Conservation (phyloP, 64 coral and sea anemone genomes). For the Cladopsammia gracilis region DNA sequence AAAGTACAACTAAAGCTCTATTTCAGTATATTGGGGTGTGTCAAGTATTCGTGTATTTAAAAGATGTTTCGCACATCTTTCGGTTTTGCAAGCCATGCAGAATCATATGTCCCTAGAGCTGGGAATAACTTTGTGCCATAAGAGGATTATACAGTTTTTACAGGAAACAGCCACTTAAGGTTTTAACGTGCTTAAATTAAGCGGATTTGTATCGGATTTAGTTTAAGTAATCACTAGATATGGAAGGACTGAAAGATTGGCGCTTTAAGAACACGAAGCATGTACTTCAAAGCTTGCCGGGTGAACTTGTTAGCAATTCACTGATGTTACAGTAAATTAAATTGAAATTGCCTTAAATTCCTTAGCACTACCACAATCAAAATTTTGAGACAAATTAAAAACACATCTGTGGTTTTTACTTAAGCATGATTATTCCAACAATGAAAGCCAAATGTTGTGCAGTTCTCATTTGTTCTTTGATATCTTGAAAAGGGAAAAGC, state of each 20-base stretch:
- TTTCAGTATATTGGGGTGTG: not conserved
- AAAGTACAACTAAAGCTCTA: too few species aligned
- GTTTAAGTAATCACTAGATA: constrained; percentile 1
- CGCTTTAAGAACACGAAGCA: not conserved
- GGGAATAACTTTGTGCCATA: not conserved
- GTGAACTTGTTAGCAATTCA: not conserved
- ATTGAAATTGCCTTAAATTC: too few species aligned
- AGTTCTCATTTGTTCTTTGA: not conserved
- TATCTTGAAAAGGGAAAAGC: too few species aligned
- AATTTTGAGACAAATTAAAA: too few species aligned
- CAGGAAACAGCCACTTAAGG: constrained; percentile 19
- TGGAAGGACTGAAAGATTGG: not conserved
- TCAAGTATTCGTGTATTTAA: not conserved
- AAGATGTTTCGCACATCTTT: not conserved
- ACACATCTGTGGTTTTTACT: not conserved
- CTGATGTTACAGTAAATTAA: not conserved
- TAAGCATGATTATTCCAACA: not conserved
- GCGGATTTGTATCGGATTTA: not conserved
- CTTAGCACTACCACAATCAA: too few species aligned
- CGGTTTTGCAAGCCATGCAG: too few species aligned
- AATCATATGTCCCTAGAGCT: not conserved
- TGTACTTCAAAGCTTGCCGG: not conserved
- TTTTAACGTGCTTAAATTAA: constrained; percentile 6
- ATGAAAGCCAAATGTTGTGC: not conserved
- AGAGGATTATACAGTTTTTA: not conserved